Conservation (phyloP, 2,888 invertebrate species). For the Girardia tigrina region DNA sequence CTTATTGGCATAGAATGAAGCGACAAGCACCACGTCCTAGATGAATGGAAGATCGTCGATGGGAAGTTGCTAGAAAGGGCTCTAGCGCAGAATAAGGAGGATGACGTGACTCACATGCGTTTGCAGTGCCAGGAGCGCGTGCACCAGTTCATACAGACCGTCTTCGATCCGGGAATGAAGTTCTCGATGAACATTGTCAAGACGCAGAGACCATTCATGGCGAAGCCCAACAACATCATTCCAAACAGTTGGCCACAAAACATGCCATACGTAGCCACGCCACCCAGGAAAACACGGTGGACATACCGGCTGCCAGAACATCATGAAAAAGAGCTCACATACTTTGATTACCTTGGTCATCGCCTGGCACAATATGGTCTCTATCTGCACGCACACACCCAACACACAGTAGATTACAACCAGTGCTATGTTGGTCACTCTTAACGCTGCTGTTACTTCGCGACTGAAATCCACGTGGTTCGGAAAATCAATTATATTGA, state of each 20-base stretch:
- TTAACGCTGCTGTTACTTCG: too few relatives aligned
- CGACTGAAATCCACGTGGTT: too few relatives aligned
- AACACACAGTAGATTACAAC: too few relatives aligned
- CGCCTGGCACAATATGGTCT: too few relatives aligned
- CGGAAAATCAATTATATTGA: too few relatives aligned
- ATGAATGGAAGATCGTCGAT: slow-evolving; percentile 97
- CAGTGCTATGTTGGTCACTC: too few relatives aligned
- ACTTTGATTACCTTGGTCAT: too few relatives aligned
- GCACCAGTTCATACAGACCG: slow-evolving; percentile 57
- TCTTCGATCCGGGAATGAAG: slow-evolving; percentile 91
- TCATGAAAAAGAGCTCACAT: too few relatives aligned
- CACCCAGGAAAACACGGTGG: not conserved
- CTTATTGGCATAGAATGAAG: slow-evolving; percentile 94
- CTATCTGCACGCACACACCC: too few relatives aligned
- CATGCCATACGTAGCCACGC: not conserved
- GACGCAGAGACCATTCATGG: not conserved
- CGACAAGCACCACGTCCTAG: slow-evolving; percentile 88
- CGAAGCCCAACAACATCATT: not conserved
- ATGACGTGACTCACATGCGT: slow-evolving; percentile 55
- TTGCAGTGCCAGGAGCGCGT: not conserved
- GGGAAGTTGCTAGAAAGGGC: slow-evolving; percentile 73
- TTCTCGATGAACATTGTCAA: slow-evolving; percentile 78
- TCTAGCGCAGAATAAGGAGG: slow-evolving; percentile 93
- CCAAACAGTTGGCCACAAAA: not conserved
- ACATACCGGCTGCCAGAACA: not conserved